Base-by-base conservation (phyloP, 2,888 invertebrate species). In the Synanthedon vespiformis region DNA sequence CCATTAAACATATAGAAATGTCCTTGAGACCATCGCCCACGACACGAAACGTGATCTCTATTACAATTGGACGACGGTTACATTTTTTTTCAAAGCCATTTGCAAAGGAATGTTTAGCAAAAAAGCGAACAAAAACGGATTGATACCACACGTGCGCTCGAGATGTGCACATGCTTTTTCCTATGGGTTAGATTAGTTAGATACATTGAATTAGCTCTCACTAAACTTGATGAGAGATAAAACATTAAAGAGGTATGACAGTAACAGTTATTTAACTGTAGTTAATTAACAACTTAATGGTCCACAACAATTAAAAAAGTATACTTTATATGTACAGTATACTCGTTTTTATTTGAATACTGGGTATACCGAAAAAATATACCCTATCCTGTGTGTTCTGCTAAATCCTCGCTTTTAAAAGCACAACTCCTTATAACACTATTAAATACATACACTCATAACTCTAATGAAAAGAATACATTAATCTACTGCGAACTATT, bases 71-170 rank as follows among this genome's bases (percentile, higher is more conserved):
- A 63, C 63, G 56, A 57, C 62, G 57, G 58, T 60, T 60, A 56
- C 44, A 48, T 67, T 69, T 67, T 67, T 67, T 65, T 61, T 55
- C 34, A 55, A 22, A 48, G 62, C 64, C 63, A 64, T 68, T 65
- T 65, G 59, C 57, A 49, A 63, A 61, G 70, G 77, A 76, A 77
- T 77, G 65, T 58, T 58, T 53, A 50, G 61, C 68, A 77, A 78
- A 76, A 77, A 72, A 52, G 51, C 51, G 52, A 49, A 57, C 61
- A 67, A 68, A 66, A 68, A 72, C 62, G 56, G 57, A 48, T 18
- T 44, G 14, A 59, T 56, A 57, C 58, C 63, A 70, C 77, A 74
- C 72, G 74, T 77, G 72, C 66, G 58, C 58, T 51, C 53, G 56
- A 61, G 60, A 63, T 62, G 48, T 48, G 48, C 65, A 61, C 60